A percentile compares a stretch with the other conserved stretches of the same genome.
Conservation (phyloP, 2,113 vertebrate species). For the Mustelus asterias region DNA sequence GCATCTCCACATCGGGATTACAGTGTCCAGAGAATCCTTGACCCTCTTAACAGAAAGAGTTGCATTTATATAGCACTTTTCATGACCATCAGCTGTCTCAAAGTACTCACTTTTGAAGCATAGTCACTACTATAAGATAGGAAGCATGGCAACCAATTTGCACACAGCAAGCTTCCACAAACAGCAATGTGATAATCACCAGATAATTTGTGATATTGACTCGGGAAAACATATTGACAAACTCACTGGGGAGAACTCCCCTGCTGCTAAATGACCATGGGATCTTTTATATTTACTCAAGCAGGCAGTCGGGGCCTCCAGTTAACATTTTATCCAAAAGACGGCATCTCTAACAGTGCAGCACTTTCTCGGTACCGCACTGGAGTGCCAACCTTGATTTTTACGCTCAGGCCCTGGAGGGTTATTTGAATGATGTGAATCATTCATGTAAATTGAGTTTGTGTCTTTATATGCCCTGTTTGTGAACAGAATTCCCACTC, state of each 20-base stretch:
- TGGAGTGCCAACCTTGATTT: too few species aligned
- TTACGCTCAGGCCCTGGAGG: too few species aligned
- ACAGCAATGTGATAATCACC: background rate
- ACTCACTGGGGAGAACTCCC: background rate
- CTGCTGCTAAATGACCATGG: background rate
- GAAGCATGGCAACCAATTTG: background rate
- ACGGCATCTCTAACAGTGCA: background rate
- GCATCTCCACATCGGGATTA: too few species aligned
- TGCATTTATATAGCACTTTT: background rate
- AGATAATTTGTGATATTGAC: background rate
- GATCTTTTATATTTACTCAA: background rate
- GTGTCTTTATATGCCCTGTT: too few species aligned
- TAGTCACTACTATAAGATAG: background rate
- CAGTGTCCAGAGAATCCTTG: background rate
- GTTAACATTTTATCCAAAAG: background rate
- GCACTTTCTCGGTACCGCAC: too few species aligned
- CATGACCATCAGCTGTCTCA: background rate
- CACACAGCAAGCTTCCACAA: background rate
- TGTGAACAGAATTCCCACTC: too few species aligned
- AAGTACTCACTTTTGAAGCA: background rate
- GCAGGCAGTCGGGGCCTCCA: background rate
- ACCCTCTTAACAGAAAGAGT: background rate
- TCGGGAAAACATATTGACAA: background rate
- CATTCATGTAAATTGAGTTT: too few species aligned
- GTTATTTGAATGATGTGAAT: too few species aligned